These are phyloP conservation scores for Vombatus ursinus DNA, from an alignment of 2,113 vertebrate species.

Conservation along the genomic window DNA sequence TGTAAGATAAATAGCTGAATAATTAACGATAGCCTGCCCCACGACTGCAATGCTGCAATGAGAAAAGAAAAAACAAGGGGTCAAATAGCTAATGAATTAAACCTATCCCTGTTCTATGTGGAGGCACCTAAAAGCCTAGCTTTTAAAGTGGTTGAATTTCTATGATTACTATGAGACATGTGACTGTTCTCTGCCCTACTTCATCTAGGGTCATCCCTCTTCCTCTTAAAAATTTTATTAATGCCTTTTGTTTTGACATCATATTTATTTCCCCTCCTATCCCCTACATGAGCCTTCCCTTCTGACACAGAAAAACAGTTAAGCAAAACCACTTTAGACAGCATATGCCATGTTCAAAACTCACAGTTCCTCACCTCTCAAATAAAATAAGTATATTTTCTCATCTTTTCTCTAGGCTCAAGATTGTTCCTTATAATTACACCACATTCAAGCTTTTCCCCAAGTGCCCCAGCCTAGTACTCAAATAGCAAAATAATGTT, in stretches of 20 bases:
- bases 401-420: neutral
- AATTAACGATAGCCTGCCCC: neutral
- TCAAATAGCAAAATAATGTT: neutral
- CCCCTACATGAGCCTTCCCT: neutral
- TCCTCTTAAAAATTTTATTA: neutral
- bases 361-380: neutral
- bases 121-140: neutral
- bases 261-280: neutral
- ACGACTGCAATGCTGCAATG: too few species aligned
- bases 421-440: neutral
- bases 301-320: neutral
- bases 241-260: neutral
- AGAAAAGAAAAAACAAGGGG: neutral
- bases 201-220: neutral
- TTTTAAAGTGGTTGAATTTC: neutral
- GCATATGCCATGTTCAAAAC: neutral
- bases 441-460: neutral
- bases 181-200: neutral
- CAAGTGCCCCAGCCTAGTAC: neutral
- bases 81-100: neutral
- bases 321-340: neutral
- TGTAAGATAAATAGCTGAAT: rapidly evolving
- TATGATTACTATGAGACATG: neutral
- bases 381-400: neutral
- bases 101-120: rapidly evolving